Evolutionary conservation across 2,888 invertebrate genomes (phyloP).

Genomic region (Amblyjoppa proteus): DNA sequence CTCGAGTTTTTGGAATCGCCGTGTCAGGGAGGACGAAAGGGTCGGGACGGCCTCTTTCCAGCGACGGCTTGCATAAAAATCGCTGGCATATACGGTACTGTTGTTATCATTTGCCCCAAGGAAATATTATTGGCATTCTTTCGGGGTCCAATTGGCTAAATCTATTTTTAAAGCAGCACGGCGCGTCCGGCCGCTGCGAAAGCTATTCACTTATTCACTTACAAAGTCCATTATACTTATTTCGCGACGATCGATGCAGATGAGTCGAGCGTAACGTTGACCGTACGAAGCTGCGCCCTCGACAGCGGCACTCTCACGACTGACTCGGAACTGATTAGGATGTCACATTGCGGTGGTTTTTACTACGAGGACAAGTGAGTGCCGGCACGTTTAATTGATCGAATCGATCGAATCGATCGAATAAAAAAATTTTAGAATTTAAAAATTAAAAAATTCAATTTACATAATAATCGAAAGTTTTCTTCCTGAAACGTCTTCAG

Average conservation of each 20-base stretch:
- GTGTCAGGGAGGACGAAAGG: conserved; percentile 97
- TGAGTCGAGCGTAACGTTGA: conserved; percentile 92
- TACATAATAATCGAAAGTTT: not conserved
- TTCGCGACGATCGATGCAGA: conserved; percentile 85
- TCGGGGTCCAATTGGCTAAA: too few species aligned
- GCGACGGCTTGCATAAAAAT: conserved; percentile 99
- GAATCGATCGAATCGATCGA: not conserved
- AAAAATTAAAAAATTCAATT: conserved; percentile 17
- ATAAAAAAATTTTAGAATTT: not conserved
- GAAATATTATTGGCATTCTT: not conserved
- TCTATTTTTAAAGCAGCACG: too few species aligned
- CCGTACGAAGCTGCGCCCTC: conserved; percentile 96
- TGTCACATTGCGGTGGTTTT: conserved; percentile 99
- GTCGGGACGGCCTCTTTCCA: conserved; percentile 96
- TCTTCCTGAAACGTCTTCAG: conserved; percentile 84
- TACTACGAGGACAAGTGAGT: conserved; percentile 93
- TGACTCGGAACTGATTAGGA: conserved; percentile 97
- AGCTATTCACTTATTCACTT: too few species aligned
- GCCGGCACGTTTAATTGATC: not conserved
- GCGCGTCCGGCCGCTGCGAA: too few species aligned
- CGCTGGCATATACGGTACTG: conserved; percentile 93
- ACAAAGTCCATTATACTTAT: not conserved
- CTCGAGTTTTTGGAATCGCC: conserved; percentile 94
- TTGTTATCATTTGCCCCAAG: conserved; percentile 5
- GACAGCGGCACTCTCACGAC: conserved; percentile 98